A percentile compares a stretch with the other conserved stretches of the same genome.
These are phyloP conservation scores for Loriculus beryllinus DNA, from an alignment of 2,797 vertebrate genomes.

Conservation along the genomic window DNA sequence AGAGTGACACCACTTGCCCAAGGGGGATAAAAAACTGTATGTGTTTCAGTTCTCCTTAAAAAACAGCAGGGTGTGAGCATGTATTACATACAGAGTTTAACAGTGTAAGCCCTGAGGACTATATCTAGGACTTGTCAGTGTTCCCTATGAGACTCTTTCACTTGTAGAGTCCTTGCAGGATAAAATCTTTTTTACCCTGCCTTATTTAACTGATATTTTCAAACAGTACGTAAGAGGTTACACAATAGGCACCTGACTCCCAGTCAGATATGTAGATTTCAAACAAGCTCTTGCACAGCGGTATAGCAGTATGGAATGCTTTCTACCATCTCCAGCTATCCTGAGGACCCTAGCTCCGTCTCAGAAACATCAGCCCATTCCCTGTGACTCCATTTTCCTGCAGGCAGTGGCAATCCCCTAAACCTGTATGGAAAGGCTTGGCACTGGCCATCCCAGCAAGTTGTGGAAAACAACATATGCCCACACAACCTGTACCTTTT, in stretches of 20 bases:
- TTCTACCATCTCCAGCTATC: neutral
- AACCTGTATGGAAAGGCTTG: neutral
- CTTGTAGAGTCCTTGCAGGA: neutral
- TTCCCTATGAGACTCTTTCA: neutral
- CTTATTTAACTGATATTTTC: neutral
- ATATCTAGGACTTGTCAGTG: neutral
- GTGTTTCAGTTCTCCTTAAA: neutral
- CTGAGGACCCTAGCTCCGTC: neutral
- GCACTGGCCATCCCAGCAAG: neutral
- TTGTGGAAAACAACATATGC: neutral
- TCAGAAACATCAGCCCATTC: neutral
- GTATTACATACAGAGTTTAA: neutral
- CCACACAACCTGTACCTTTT: neutral
- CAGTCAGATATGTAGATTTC: neutral
- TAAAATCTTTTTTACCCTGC: neutral
- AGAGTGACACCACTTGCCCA: neutral
- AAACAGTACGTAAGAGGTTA: neutral
- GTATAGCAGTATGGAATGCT: neutral
- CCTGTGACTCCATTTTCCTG: neutral
- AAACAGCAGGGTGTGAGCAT: neutral
- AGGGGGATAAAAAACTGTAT: neutral
- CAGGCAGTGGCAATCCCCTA: neutral
- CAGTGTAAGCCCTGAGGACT: neutral
- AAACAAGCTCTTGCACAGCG: neutral
- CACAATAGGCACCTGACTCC: neutral